These are phyloP conservation scores for Tamandua tetradactyla DNA, from an alignment of 2,797 vertebrate species.

Conservation along the genomic window DNA sequence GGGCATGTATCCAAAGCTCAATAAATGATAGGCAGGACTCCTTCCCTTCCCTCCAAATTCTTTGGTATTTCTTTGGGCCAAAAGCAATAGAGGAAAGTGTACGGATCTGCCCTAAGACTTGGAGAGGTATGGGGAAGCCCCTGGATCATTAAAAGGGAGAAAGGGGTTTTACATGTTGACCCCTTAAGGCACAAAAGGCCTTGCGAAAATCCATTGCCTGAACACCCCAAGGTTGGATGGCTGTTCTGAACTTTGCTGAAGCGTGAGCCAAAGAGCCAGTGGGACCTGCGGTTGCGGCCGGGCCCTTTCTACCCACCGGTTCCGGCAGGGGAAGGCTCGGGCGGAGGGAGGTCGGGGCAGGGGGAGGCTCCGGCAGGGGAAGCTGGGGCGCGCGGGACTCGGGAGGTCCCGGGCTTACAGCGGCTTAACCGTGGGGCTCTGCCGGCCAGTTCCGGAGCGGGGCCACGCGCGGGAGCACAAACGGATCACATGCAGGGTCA, in stretches of 20 bases:
- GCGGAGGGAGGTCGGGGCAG: not conserved
- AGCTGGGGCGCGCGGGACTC: too few species aligned
- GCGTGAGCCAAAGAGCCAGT: too few species aligned
- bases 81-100: not conserved
- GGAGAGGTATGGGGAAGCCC: not conserved
- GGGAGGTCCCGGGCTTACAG: not conserved
- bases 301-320: accelerated
- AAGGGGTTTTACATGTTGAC: not conserved
- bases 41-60: not conserved
- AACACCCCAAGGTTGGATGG: not conserved
- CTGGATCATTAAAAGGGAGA: not conserved
- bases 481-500: not conserved
- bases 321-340: not conserved
- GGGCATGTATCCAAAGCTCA: not conserved
- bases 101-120: not conserved
- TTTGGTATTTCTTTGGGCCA: not conserved
- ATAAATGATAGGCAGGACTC: not conserved
- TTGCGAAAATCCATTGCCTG: not conserved
- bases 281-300: too few species aligned
- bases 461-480: not conserved
- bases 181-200: not conserved
- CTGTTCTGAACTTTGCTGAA: too few species aligned
- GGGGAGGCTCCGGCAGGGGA: too few species aligned
- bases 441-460: too few species aligned
- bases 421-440: too few species aligned